These are phyloP conservation scores for Cromileptes altivelis DNA, from an alignment of 2,113 vertebrate species.

Conservation along the genomic window DNA sequence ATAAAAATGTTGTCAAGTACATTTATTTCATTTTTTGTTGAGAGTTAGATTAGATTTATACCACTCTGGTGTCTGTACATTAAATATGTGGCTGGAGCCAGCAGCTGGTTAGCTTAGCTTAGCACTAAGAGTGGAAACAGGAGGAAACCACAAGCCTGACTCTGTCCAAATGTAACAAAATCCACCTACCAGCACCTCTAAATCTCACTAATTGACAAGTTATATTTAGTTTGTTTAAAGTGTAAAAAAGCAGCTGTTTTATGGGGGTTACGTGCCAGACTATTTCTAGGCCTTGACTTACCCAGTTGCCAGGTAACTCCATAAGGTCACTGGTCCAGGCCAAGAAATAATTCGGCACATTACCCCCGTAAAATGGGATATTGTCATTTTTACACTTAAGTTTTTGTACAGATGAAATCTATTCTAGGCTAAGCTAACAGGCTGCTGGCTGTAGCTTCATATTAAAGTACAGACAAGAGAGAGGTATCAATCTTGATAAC, in stretches of 20 bases:
- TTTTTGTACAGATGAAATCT: conserved; percentile 3
- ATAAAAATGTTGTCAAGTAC: background rate
- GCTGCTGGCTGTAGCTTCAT: background rate
- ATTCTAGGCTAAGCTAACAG: background rate
- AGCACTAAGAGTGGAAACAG: background rate
- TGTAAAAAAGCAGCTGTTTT: conserved; percentile 1
- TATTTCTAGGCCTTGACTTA: background rate
- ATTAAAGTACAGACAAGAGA: background rate
- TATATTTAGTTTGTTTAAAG: conserved; percentile 11
- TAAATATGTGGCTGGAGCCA: background rate
- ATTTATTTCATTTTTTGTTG: too few species aligned
- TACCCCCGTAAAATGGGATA: background rate
- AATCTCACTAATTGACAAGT: conserved; percentile 5
- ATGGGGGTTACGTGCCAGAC: background rate
- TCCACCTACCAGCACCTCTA: conserved; percentile 6
- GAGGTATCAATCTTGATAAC: background rate
- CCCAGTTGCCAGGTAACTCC: background rate
- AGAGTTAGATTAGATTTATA: background rate
- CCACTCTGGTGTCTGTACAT: background rate
- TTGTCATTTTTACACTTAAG: background rate
- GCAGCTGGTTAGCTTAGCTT: background rate
- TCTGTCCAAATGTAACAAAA: conserved; percentile 2
- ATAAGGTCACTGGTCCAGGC: background rate
- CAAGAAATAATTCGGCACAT: conserved; percentile 3
- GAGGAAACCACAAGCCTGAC: background rate